Percentiles rank a stretch among this genome's conserved stretches.
Conservation (phyloP, 2,888 invertebrate species). For the Leptinotarsa tumamoca region DNA sequence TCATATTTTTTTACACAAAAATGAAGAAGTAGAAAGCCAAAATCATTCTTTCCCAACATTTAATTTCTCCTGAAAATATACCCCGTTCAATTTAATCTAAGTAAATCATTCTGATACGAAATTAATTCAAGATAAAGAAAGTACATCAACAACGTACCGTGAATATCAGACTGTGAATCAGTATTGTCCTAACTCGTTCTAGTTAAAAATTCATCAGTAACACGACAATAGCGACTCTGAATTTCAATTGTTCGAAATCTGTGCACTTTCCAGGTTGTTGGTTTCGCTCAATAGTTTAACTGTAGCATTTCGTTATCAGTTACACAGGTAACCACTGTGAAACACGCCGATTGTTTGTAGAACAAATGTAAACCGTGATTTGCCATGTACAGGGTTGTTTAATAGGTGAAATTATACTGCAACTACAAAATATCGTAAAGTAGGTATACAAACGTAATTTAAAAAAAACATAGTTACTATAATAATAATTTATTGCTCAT, state of each 20-base stretch:
- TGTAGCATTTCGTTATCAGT: constrained; percentile 34
- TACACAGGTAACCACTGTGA: constrained; percentile 40
- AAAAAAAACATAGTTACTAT: too few relatives aligned
- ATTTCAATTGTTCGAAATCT: constrained; percentile 29
- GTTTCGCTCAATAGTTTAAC: constrained; percentile 33
- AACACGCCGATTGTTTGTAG: constrained; percentile 41
- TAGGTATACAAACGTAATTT: too few relatives aligned
- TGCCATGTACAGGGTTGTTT: not conserved
- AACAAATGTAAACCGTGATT: constrained; percentile 33
- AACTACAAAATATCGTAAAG: too few relatives aligned
- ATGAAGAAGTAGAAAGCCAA: too few relatives aligned
- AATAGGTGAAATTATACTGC: not conserved
- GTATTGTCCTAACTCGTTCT: not conserved
- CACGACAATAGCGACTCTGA: constrained; percentile 6
- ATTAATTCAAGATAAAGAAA: too few relatives aligned
- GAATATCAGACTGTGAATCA: not conserved
- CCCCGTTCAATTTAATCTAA: too few relatives aligned
- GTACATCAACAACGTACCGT: not conserved
- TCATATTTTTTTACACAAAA: too few relatives aligned
- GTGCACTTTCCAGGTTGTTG: constrained; percentile 41
- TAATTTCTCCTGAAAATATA: too few relatives aligned
- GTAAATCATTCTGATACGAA: too few relatives aligned
- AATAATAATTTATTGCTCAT: too few relatives aligned
- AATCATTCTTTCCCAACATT: too few relatives aligned
- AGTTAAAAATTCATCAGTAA: constrained; percentile 4